Evolutionary conservation across 2,113 vertebrate species (phyloP), one percentile per base, ranked within the genome.

Genomic region (Hippotragus niger): DNA sequence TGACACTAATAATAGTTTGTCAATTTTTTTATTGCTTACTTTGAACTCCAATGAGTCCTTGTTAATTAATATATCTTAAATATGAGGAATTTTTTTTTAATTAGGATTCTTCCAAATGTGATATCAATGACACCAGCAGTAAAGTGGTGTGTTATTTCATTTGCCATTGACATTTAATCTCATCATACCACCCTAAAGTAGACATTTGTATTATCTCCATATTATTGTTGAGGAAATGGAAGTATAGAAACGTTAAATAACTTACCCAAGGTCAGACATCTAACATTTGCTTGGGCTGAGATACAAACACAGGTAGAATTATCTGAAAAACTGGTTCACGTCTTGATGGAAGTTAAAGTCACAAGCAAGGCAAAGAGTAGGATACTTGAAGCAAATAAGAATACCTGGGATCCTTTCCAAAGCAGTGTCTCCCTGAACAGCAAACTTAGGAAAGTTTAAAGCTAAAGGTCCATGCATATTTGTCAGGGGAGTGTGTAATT

Each of bases 1-100:
- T 4, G 62, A 60, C 45, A 10, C 1, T 76, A 78, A 58, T 96
- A 96, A 96, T 0, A 50, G 13, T 58, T 15, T 89, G 23, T n/a
- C 36, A 74, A 7, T 62, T 55, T 91, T 83, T 88, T 16, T 88
- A 27, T 82, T 97, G 64, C 90, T 96, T 52, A 97, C 91, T 97
- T 95, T 98, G 94, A 88, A 96, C 92, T 76, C 67, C 92, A 97
- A 67, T 90, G 74, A 96, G 95, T 97, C 93, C 90, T n/a, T 74
- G 19, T 82, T 97, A 91, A 86, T 76, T 52, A 97, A 50, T 43
- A 92, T 62, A 31, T 58, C n/a, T 71, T 94, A 94, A 98, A 92
- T 85, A 95, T 86, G 93, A 97, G 93, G 50, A 97, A 97, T 58
- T 67, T 40, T 96, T 8, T 8, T 88, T 7, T 45, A 11, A 88